Percentiles rank a stretch among this genome's conserved stretches.
Evolutionary conservation across 2,797 vertebrate species (phyloP).

Genomic region (Salmo trutta): DNA sequence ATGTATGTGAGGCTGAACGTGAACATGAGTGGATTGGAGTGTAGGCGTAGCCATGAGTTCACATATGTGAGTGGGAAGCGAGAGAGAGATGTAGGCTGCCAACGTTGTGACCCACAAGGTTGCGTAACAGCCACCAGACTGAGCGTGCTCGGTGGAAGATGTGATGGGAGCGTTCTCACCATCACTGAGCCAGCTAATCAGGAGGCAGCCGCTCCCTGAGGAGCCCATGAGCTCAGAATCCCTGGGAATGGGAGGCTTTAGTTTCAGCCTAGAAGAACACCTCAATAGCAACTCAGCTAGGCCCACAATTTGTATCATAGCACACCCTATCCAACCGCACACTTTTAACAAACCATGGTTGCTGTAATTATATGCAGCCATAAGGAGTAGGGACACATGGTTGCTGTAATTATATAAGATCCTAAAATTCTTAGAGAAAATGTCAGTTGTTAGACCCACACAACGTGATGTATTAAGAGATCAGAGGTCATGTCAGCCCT

Average conservation of each 20-base stretch:
- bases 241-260: slow-evolving; percentile 3
- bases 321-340: neutral
- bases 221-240: slow-evolving; percentile 20
- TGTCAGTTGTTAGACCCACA: neutral
- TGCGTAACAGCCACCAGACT: slow-evolving; percentile 64
- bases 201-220: slow-evolving; percentile 22
- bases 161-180: slow-evolving; percentile 28
- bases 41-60: neutral
- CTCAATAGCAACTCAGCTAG: neutral
- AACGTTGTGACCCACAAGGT: slow-evolving; percentile 60
- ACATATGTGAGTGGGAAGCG: slow-evolving; percentile 1
- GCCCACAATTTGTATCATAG: neutral
- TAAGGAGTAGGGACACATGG: too few species aligned
- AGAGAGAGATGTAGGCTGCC: slow-evolving; percentile 27
- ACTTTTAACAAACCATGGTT: neutral
- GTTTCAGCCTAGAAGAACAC: slow-evolving; percentile 1
- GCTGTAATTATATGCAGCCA: neutral
- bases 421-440: neutral
- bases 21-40: neutral
- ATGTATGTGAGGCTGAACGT: slow-evolving; percentile 3
- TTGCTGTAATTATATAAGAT: neutral
- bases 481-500: neutral
- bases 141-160: slow-evolving; percentile 62
- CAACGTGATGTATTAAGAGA: neutral
- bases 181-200: slow-evolving; percentile 54